Conservation (phyloP, 1,140 invertebrate genomes). For the Megalopta genalis region DNA sequence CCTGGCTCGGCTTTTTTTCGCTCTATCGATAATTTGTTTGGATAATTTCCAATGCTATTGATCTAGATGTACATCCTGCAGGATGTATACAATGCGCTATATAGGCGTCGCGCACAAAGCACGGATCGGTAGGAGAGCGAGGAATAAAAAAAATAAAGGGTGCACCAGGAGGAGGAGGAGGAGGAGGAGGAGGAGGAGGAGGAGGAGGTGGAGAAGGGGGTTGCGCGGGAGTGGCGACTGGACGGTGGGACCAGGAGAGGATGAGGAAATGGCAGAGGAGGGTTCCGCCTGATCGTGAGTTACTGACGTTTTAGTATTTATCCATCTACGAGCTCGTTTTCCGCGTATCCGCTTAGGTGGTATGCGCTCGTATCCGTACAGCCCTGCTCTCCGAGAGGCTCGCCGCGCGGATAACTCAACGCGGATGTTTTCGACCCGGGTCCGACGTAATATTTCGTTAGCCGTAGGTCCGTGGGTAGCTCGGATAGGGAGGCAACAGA, state of each 20-base stretch:
- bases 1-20: slow-evolving; percentile 72
- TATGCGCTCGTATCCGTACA: not conserved
- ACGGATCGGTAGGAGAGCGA: slow-evolving; percentile 39
- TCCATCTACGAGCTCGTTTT: slow-evolving; percentile 73
- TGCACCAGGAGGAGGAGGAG: slow-evolving; percentile 31
- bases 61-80: slow-evolving; percentile 80
- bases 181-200: slow-evolving; percentile 35
- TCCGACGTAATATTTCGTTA: slow-evolving; percentile 72
- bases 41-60: slow-evolving; percentile 81
- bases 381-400: too few species aligned
- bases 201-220: slow-evolving; percentile 27
- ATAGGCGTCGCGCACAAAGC: slow-evolving; percentile 66
- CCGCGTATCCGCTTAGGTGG: slow-evolving; percentile 71
- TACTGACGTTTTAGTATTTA: slow-evolving; percentile 78
- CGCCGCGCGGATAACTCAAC: not conserved
- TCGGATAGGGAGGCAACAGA: slow-evolving; percentile 7
- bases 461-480: slow-evolving; percentile 36
- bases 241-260: slow-evolving; percentile 53
- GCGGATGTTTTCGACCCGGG: slow-evolving; percentile 36
- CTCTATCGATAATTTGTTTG: slow-evolving; percentile 81
- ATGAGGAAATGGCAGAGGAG: slow-evolving; percentile 66
- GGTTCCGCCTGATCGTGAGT: slow-evolving; percentile 76
- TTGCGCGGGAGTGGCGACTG: not conserved
- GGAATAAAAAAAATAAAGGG: slow-evolving; percentile 8
- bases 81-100: slow-evolving; percentile 75